Conservation (phyloP, 2,113 vertebrate genomes). For the Rhabdomys dilectus region DNA sequence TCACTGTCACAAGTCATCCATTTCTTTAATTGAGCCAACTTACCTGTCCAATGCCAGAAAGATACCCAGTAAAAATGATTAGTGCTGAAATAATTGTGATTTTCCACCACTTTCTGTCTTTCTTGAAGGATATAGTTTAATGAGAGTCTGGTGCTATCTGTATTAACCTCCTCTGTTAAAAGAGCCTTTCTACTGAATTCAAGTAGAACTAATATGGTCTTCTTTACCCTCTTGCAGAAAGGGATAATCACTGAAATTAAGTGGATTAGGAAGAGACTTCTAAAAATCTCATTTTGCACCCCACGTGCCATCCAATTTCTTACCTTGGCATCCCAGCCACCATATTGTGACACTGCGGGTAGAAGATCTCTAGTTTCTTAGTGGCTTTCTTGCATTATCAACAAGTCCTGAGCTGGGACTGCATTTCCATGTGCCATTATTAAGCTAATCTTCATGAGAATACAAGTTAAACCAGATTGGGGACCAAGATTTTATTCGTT, state of each 20-base stretch:
- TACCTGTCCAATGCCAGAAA: not conserved
- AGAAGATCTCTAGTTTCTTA: not conserved
- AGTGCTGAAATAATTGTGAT: not conserved
- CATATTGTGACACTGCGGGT: not conserved
- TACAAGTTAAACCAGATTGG: not conserved
- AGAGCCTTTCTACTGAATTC: not conserved
- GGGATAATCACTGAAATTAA: not conserved
- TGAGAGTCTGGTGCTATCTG: not conserved
- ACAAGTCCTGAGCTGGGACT: not conserved
- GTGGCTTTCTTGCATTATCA: not conserved
- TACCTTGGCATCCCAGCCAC: not conserved
- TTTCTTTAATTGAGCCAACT: not conserved
- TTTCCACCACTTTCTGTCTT: not conserved
- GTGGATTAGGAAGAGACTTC: not conserved
- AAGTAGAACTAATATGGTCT: not conserved
- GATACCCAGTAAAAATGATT: not conserved
- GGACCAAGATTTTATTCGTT: not conserved
- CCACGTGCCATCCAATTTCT: not conserved
- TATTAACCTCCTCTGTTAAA: not conserved
- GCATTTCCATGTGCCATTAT: not conserved
- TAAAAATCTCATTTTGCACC: not conserved
- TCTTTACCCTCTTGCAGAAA: not conserved
- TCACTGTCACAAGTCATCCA: not conserved
- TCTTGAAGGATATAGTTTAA: not conserved
- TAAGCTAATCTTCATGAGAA: not conserved